Evolutionary conservation across 2,113 vertebrate species (phyloP), one percentile per base, ranked within the genome.

Genomic region (Rhizomys pruinosus): DNA sequence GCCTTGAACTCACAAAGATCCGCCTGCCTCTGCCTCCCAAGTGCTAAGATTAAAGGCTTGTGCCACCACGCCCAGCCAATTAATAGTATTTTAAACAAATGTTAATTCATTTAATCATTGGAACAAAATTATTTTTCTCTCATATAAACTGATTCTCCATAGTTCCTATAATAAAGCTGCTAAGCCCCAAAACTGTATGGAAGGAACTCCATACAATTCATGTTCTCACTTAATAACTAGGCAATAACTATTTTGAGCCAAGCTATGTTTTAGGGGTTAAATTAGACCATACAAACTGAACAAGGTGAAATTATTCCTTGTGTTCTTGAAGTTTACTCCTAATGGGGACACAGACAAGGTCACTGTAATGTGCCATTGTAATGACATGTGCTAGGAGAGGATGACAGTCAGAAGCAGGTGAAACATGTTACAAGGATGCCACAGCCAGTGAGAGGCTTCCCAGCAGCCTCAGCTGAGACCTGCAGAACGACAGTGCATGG

Each of bases 61-160:
- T n/a, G n/a, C n/a, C n/a, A n/a, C n/a, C n/a, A n/a, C n/a, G n/a
- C n/a, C n/a, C n/a, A n/a, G n/a, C n/a, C n/a, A n/a, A n/a, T n/a
- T n/a, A n/a, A n/a, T n/a, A n/a, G n/a, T n/a, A n/a, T n/a, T n/a
- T n/a, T n/a, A 91, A 23, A 89, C 17, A 92, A 73, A 93, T 76
- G 73, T 42, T 44, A 77, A 84, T 87, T 71, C 19, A 82, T 19
- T 69, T 91, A 78, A 44, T 88, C 11, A 39, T 69, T 90, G 32
- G 52, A 63, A 81, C 77, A 92, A 71, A 72, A 80, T 61, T 19
- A 20, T 39, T 87, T 52, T 95, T 87, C 47, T 91, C 52, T 13
- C 37, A 13, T 19, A 72, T 20, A 3, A 81, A 34, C 39, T 71
- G 7, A 74, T 15, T 85, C 16, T 82, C 17, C 57, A 32, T 19